Evolutionary conservation across 2,888 invertebrate genomes (phyloP).

Genomic region (Orchesellides sinensis): DNA sequence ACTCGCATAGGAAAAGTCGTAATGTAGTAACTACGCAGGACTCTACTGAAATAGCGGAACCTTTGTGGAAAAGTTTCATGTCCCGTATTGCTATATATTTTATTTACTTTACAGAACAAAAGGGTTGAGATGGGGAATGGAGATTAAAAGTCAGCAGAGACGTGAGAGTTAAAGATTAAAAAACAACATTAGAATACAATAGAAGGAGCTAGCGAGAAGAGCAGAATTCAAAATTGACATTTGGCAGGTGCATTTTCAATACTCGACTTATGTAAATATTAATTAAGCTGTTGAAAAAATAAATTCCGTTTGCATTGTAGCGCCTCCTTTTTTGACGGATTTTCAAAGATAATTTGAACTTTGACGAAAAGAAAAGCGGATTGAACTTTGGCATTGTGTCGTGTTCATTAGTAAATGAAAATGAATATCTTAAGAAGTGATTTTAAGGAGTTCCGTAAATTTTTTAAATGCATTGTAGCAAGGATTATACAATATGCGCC

Average conservation of each 20-base stretch:
- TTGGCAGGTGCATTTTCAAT: not conserved
- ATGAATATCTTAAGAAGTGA: not conserved
- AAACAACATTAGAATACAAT: conserved; percentile 55
- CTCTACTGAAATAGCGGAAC: no score
- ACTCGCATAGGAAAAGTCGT: no score
- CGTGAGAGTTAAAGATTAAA: conserved; percentile 36
- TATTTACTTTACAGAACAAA: not conserved
- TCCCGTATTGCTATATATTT: not conserved
- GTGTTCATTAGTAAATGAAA: no score
- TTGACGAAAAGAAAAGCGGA: not conserved
- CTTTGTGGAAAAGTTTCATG: conserved; percentile 11
- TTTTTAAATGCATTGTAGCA: not conserved
- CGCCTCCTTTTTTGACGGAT: not conserved
- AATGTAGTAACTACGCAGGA: no score
- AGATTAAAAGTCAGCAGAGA: no score
- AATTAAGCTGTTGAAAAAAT: conserved; percentile 51
- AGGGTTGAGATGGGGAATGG: not conserved
- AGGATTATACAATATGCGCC: not conserved
- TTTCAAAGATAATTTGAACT: not conserved
- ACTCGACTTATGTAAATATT: conserved; percentile 40
- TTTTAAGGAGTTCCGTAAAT: not conserved
- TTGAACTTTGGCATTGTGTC: not conserved
- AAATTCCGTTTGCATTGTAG: conserved; percentile 27
- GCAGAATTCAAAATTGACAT: no score
- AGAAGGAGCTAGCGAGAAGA: not conserved